Evolutionary conservation across 2,888 invertebrate genomes (phyloP).

Genomic region (Drosophila stalkeri): DNA sequence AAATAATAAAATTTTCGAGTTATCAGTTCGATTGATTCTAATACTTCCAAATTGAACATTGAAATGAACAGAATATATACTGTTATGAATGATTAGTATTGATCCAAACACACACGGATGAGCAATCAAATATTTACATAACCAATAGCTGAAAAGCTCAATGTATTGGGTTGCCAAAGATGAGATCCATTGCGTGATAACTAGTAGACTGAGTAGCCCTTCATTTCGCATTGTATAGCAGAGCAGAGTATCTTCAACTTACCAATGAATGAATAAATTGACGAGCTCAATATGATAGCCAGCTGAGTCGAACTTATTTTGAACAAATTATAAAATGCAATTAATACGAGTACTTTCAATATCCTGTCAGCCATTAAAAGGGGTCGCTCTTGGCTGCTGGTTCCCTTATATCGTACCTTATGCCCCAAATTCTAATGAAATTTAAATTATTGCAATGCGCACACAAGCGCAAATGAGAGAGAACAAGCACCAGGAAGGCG

Average conservation of each 20-base stretch:
- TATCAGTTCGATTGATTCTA: neutral
- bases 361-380: constrained; percentile 36
- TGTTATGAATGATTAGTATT: too few relatives aligned
- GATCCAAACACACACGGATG: too few relatives aligned
- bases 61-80: too few relatives aligned
- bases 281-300: neutral
- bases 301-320: neutral
- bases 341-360: constrained; percentile 19
- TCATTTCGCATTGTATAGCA: too few relatives aligned
- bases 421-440: constrained; percentile 40
- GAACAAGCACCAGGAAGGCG: constrained; percentile 38
- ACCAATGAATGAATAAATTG: neutral
- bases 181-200: too few relatives aligned
- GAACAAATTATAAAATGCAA: constrained; percentile 2
- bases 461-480: constrained; percentile 68
- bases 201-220: too few relatives aligned
- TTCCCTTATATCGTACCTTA: neutral
- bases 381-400: constrained; percentile 29
- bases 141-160: too few relatives aligned
- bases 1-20: neutral
- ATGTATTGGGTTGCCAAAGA: too few relatives aligned
- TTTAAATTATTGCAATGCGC: constrained; percentile 70
- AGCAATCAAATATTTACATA: too few relatives aligned
- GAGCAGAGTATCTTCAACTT: too few relatives aligned
- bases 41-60: too few relatives aligned